A percentile compares a stretch with the other conserved stretches of the same genome.
phyloP scores from a whole-genome alignment of 2,113 vertebrate genomes.

The Mesitornis unicolor region DNA sequence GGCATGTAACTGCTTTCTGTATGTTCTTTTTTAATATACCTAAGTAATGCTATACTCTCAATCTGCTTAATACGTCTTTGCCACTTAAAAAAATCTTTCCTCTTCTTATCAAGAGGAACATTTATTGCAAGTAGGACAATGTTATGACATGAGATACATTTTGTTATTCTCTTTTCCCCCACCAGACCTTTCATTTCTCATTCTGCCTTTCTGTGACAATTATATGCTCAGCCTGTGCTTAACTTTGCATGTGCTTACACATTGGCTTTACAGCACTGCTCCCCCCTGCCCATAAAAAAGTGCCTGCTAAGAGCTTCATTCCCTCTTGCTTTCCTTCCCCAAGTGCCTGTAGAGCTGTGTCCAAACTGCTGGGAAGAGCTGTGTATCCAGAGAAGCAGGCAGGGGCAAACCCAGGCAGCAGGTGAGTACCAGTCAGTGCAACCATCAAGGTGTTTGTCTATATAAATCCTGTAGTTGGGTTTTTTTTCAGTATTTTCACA shows the following conservation, averaged over 20 bases:
- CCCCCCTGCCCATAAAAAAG: background rate
- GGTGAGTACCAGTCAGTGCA: background rate
- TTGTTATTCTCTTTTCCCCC: background rate
- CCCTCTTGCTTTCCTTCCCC: background rate
- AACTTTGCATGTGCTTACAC: background rate
- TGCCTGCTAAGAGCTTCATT: background rate
- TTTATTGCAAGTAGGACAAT: background rate
- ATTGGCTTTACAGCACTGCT: background rate
- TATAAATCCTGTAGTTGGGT: background rate
- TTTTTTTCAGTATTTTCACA: background rate
- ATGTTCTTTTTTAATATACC: background rate
- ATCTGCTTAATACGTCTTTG: background rate
- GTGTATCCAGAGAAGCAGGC: background rate
- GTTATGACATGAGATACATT: background rate
- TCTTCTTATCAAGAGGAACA: background rate
- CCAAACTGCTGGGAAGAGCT: background rate
- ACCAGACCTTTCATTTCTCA: background rate
- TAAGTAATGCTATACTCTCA: background rate
- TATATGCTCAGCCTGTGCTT: background rate
- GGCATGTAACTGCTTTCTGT: background rate
- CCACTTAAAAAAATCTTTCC: background rate
- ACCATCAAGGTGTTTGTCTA: accelerated
- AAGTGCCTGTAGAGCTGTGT: background rate
- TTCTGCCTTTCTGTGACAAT: background rate
- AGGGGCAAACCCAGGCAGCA: background rate